Base-by-base conservation (phyloP, 2,888 invertebrate species). In the Galerucella pusilla region DNA sequence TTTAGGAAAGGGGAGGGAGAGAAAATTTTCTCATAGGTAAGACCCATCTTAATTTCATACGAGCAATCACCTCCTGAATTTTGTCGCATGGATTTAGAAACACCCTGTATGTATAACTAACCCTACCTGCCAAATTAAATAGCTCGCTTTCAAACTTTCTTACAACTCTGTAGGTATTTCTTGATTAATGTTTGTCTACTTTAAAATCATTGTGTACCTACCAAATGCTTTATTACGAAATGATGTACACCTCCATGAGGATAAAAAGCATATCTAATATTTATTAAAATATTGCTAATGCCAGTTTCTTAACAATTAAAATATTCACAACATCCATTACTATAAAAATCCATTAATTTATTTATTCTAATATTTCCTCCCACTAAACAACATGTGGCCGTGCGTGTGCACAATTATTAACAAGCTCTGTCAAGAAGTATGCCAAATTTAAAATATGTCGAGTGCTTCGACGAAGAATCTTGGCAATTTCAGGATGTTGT, bases 361-460 rank as follows among this genome's bases (percentile, higher is more conserved):
- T 61, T 61, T 14, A 61, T 61, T 61, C 28, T 61, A 35, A 35
- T 11, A 61, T 61, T 28, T 61, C 61, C 61, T 61, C 35, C 61
- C 9, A 61, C 61, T 61, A 61, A 61, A 60, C 28, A 60, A 60
- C 7, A 61, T 35, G 61, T 61, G 35, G 35, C 28, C 61, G 61
- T 61, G 61, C 61, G 28, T 61, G 35, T 61, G 61, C 35, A 35
- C 7, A 60, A 61, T 61, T 35, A 61, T 28, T 35, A 61, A 60
- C 59, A 60, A 79, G 35, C 35, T 42, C 35, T 42, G 35, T 42
- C 35, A 42, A 42, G 77, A 80, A 79, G 79, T 78, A 78, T 80
- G 80, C 78, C 80, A 79, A 79, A 78, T 79, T 77, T 76, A 79
- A 78, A 80, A 80, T 77, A 74, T 80, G 80, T 77, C 78, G 61